These are phyloP conservation scores for Argyra leucocephala DNA, from an alignment of 2,888 invertebrate species.

Conservation along the genomic window DNA sequence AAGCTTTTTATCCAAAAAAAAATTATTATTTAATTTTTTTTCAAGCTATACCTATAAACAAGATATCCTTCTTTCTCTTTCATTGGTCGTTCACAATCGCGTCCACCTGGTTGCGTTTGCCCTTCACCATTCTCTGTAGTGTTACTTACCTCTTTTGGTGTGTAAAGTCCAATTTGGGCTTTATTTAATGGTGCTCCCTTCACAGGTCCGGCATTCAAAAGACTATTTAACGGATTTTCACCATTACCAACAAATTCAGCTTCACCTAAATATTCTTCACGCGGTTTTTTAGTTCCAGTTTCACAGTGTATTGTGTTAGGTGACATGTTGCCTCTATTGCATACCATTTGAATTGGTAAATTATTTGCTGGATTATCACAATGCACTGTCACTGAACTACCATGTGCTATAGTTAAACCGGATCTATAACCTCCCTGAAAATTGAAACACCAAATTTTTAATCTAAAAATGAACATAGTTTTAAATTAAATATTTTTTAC, in stretches of 20 bases:
- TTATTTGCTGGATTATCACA: slow-evolving; percentile 50
- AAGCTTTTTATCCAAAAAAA: background rate
- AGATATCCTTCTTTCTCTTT: slow-evolving; percentile 65
- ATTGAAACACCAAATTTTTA: background rate
- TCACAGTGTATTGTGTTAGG: slow-evolving; percentile 40
- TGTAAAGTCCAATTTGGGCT: slow-evolving; percentile 1
- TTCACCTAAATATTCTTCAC: slow-evolving; percentile 33
- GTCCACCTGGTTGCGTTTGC: slow-evolving; percentile 32
- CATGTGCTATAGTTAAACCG: slow-evolving; percentile 72
- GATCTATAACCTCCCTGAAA: slow-evolving; percentile 62
- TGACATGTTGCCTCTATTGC: slow-evolving; percentile 36
- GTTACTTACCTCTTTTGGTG: background rate
- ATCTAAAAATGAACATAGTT: too few species aligned
- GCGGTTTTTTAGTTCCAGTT: slow-evolving; percentile 36
- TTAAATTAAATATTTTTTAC: slow-evolving; percentile 23
- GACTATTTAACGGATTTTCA: slow-evolving; percentile 23
- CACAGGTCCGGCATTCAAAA: slow-evolving; percentile 16
- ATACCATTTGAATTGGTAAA: slow-evolving; percentile 44
- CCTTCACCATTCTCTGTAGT: slow-evolving; percentile 23
- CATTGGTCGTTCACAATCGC: slow-evolving; percentile 39
- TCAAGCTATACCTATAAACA: slow-evolving; percentile 48
- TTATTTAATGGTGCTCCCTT: slow-evolving; percentile 13
- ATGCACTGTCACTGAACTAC: slow-evolving; percentile 64
- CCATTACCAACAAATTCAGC: slow-evolving; percentile 23
- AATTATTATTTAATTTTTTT: background rate